Evolutionary conservation across 2,888 invertebrate genomes (phyloP), one percentile per base, ranked within the genome.

Genomic region (Aspidiotus destructor): DNA sequence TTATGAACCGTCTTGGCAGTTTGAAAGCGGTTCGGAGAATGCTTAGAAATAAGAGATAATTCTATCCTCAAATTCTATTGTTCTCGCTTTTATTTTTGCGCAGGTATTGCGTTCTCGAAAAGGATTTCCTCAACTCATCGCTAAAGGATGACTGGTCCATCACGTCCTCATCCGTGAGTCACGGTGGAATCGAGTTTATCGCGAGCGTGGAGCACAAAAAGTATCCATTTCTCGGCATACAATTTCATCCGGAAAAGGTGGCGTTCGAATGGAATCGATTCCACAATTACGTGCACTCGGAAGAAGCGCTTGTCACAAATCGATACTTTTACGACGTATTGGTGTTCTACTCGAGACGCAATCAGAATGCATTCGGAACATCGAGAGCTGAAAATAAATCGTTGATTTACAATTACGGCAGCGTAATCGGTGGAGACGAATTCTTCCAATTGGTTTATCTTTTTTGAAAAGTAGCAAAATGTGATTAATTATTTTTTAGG

Each of bases 231-330:
- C 61, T 71, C 8, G 72, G 69, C 15, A 17, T 71, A 16, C 72
- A 72, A 65, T 72, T 71, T 48, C 72, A 72, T 61, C 72, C 72
- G 16, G 72, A 72, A 60, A 72, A 72, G 62, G 60, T 67, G 16
- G 41, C 67, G 1, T 70, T 58, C 13, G 71, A 71, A 63, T 70
- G 70, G 70, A 41, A 9, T 16, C 17, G 15, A 9, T 1, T 13
- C 40, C 8, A 53, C 7, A 60, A 67, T 53, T 52, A 62, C 16
- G 55, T 65, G 3, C 71, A 70, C 11, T 69, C 62, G 28, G 60
- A 55, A 41, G 42, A 48, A 8, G 67, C 70, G 10, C 28, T 71
- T 42, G 13, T 53, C 58, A 62, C 71, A 13, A 68, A 63, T 40
- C 41, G 70, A 15, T 71, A 67, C 60, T 71, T 71, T 67, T 71